Evolutionary conservation across 2,797 vertebrate genomes (phyloP), one percentile per base, ranked within the genome.

Genomic region (Anas flavirostris): DNA sequence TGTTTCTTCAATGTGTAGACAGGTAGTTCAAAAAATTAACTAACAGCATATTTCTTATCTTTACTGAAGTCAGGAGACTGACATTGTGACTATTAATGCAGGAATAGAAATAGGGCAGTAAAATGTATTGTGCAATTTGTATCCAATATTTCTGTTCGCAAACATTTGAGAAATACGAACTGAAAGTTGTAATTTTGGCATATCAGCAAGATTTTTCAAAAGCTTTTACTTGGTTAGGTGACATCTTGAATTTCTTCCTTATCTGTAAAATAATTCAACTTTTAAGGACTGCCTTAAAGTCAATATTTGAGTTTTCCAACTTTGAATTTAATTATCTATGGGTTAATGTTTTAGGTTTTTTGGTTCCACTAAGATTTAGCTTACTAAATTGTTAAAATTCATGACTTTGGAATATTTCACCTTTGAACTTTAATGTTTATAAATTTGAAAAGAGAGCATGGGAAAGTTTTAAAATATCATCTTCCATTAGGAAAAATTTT

Each of bases 151-250:
- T 23, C 48, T 63, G 23, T 44, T 94, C 18, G 23, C 29, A 73
- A 8, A 69, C 59, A 52, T 43, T 82, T 84, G 77, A 29, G 25
- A 88, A 88, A 93, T 78, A 44, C 52, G 70, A 94, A 37, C 70
- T 94, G 93, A 94, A 33, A 62, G 78, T 62, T 94, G 55, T 3
- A 6, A 67, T 86, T 92, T 52, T 79, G 55, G n/a, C 52, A 4
- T 59, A 86, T 84, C 67, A 86, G 77, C 80, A 94, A 79, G 66
- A 81, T 63, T 91, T 90, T 80, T 72, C 62, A 33, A 39, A 86
- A 82, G 58, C 2, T 17, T 78, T 91, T 83, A 59, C 81, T 92
- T 85, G 33, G 4, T 58, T 92, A 44, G 16, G 59, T 93, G 55
- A 4, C 50, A 62, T 62, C 41, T 78, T 62, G 33, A 82, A 12